Percentiles rank a stretch among this genome's conserved stretches.
phyloP scores from a whole-genome alignment of 2,113 vertebrate species.

The Cromileptes altivelis region DNA sequence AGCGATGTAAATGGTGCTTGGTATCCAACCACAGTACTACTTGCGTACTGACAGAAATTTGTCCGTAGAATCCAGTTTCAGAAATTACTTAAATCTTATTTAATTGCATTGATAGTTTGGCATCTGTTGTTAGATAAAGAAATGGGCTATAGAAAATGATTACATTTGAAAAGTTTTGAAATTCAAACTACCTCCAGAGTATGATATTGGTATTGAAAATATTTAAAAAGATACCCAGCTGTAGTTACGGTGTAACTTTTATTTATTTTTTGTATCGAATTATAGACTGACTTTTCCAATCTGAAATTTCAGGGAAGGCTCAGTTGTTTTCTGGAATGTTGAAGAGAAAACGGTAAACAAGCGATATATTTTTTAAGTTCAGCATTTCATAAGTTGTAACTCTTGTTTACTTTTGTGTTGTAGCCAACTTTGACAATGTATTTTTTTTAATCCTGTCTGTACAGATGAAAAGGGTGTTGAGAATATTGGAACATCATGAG shows the following conservation, averaged over 20 bases:
- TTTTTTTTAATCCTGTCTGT: not conserved
- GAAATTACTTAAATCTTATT: not conserved
- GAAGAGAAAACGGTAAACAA: conserved; percentile 93
- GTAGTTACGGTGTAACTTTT: too few species aligned
- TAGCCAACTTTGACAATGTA: not conserved
- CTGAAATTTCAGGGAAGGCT: conserved; percentile 90
- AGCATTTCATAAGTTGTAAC: not conserved
- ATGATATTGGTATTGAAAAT: not conserved
- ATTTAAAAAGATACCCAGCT: not conserved
- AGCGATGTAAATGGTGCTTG: not conserved
- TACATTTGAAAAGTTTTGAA: not conserved
- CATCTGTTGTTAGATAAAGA: not conserved
- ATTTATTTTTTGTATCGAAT: not conserved
- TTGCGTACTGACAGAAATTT: not conserved
- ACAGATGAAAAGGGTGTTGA: conserved; percentile 91
- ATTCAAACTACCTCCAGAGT: not conserved
- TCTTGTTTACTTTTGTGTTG: not conserved
- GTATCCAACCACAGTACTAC: too few species aligned
- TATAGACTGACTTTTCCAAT: not conserved
- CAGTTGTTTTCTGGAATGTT: conserved; percentile 98
- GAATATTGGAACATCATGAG: conserved; percentile 92
- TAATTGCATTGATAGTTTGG: not conserved
- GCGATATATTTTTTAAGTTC: not conserved
- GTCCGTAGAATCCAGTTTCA: too few species aligned
- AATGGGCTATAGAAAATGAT: not conserved